A percentile compares a stretch with the other conserved stretches of the same genome.
These are phyloP conservation scores for Elymnias hypermnestra DNA, from an alignment of 1,140 invertebrate genomes.

Conservation along the genomic window DNA sequence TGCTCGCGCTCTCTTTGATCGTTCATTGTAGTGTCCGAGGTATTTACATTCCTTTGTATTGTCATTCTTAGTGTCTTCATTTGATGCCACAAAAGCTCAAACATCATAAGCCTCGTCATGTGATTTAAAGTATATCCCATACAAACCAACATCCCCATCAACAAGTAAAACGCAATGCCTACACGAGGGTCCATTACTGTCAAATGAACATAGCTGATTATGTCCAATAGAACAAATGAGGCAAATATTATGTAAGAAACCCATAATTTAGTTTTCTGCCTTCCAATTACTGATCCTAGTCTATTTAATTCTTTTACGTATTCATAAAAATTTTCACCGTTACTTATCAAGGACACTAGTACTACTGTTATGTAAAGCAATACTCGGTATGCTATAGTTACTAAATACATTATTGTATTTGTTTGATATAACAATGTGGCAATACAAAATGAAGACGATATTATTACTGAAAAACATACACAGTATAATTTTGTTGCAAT, in stretches of 20 bases:
- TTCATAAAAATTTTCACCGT: not conserved
- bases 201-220: not conserved
- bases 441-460: too few relatives aligned
- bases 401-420: not conserved
- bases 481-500: not conserved
- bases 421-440: not conserved
- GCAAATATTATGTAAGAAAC: not conserved
- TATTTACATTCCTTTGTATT: not conserved
- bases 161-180: not conserved
- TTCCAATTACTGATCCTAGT: not conserved
- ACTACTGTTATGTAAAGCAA: not conserved
- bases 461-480: not conserved
- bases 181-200: not conserved
- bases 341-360: not conserved
- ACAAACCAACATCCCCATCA: not conserved
- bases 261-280: not conserved
- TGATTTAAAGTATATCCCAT: not conserved
- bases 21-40: not conserved
- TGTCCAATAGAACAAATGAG: not conserved
- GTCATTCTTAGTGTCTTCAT: not conserved
- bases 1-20: not conserved
- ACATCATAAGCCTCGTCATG: not conserved
- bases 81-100: not conserved
- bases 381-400: not conserved
- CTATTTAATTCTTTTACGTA: not conserved